Base-by-base conservation (phyloP, 1,140 invertebrate genomes). In the Listronotus bonariensis region DNA sequence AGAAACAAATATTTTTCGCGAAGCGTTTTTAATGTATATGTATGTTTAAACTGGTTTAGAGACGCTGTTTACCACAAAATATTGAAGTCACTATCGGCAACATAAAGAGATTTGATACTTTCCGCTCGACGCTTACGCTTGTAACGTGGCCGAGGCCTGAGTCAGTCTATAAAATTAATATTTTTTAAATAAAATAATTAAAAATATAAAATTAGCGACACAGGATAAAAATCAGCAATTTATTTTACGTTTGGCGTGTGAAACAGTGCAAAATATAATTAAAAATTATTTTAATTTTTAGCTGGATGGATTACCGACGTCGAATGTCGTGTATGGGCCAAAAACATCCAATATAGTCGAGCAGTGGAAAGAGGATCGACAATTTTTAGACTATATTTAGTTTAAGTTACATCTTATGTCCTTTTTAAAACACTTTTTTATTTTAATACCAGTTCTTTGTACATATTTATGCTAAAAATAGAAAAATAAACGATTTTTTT, bases 251-350 rank as follows among this genome's bases (percentile, higher is more conserved):
- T 46, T 46, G n/a, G 18, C 10, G 10, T 46, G 12, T 2, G 17
- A 1, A 46, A 46, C 45, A 1, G 45, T 46, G 11, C 46, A 46
- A 11, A 38, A 42, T 9, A 48, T 31, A n/a, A n/a, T n/a, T n/a
- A n/a, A n/a, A n/a, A n/a, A n/a, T n/a, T n/a, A n/a, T n/a, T 63
- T 57, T 58, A 63, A 67, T 77, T 85, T 82, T 7, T 81, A 90
- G 90, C 87, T 74, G 92, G 92, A 46, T 90, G 95, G 34, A 84
- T 97, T 65, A 94, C 97, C 78, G 95, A 96, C 83, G 90, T 96
- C 79, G 93, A 96, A 81, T 97, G 95, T 83, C 94, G 93, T 83
- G 94, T 93, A 68, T 97, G 93, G 93, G 94, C 95, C 68, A 88
- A 90, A 77, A 97, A 97, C 82, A 96, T 98, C 72, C 77, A 84